A percentile compares a stretch with the other conserved stretches of the same genome.
Evolutionary conservation across 1,140 invertebrate genomes (phyloP).

Genomic region (Wiebesia pumilae): DNA sequence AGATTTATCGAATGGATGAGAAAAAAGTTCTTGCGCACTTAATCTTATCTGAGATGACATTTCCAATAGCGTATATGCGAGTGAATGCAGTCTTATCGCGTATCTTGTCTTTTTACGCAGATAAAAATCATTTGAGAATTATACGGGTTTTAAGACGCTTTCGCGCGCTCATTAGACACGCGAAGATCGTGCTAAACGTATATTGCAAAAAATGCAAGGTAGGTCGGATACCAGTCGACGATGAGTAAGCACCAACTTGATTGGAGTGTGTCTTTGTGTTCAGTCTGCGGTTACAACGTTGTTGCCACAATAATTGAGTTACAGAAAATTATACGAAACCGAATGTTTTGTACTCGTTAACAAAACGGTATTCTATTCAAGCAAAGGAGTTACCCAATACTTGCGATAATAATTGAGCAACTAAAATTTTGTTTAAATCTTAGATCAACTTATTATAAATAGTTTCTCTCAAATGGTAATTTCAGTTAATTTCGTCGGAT

Average conservation of each 20-base stretch:
- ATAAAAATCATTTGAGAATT: conserved; percentile 14
- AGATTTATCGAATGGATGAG: conserved; percentile 27
- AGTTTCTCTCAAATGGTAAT: no score
- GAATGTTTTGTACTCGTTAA: background rate
- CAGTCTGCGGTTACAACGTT: conserved; percentile 32
- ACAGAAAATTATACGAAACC: conserved; percentile 11
- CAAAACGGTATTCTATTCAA: background rate
- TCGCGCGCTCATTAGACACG: conserved; percentile 21
- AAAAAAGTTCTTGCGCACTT: background rate
- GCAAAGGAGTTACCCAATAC: background rate
- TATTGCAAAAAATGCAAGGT: conserved; percentile 8
- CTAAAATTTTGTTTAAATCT: no score
- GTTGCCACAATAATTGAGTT: conserved; percentile 23
- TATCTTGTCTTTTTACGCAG: background rate
- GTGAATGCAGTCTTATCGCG: conserved; percentile 7
- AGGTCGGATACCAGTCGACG: conserved; percentile 11
- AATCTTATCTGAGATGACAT: conserved; percentile 41
- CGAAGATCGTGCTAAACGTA: conserved; percentile 26
- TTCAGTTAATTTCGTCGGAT: no score
- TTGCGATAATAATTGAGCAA: background rate
- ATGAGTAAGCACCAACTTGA: conserved; percentile 45
- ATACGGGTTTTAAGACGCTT: conserved; percentile 16
- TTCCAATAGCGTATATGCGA: conserved; percentile 26
- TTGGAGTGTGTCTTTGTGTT: conserved; percentile 40
- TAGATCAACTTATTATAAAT: no score